phyloP scores from a whole-genome alignment of 2,797 vertebrate species.

The Notamacropus eugenii region DNA sequence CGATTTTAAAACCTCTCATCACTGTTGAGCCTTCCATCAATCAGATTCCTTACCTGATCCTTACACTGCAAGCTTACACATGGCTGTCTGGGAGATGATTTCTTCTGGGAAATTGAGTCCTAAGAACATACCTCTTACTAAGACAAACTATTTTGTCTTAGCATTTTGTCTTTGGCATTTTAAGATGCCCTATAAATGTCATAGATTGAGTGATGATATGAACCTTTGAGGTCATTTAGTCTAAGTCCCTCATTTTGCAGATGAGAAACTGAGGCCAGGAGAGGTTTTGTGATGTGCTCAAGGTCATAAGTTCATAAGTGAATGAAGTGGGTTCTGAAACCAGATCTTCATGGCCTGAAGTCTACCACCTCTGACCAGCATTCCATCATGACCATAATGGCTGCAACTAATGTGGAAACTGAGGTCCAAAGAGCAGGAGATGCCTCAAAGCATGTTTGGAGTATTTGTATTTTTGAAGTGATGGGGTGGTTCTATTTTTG shows the following conservation, averaged over 20 bases:
- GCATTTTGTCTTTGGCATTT: not conserved
- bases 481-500: not conserved
- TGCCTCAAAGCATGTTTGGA: not conserved
- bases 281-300: not conserved
- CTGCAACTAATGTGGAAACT: not conserved
- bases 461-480: not conserved
- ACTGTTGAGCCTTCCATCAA: not conserved
- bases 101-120: not conserved
- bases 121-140: not conserved
- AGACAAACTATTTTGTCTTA: not conserved
- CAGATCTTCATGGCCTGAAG: not conserved
- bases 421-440: not conserved
- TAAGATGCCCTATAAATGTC: not conserved
- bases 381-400: not conserved
- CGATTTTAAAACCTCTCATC: not conserved
- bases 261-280: not conserved
- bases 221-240: not conserved
- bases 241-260: not conserved
- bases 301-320: not conserved
- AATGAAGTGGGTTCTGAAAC: not conserved
- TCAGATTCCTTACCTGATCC: not conserved
- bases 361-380: not conserved
- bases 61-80: not conserved
- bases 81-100: not conserved
- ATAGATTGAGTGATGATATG: not conserved